A percentile compares a stretch with the other conserved stretches of the same genome.
Evolutionary conservation across 2,113 vertebrate genomes (phyloP).

Genomic region (Lycocorax pyrrhopterus): DNA sequence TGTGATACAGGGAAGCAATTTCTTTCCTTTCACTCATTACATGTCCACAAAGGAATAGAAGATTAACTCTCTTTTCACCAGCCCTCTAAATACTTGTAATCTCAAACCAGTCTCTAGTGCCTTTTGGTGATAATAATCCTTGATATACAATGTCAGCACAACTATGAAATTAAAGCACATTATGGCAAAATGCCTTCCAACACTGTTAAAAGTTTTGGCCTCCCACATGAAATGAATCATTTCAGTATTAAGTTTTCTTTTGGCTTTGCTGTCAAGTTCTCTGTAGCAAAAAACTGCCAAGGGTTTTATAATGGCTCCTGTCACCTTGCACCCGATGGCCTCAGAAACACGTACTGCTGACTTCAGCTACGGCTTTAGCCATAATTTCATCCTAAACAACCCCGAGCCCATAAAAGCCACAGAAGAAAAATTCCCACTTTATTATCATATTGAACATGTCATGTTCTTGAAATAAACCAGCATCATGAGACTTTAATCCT

Average conservation of each 20-base stretch:
- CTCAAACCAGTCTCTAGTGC: not conserved
- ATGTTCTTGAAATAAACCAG: constrained; percentile 30
- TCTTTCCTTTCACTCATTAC: not conserved
- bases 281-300: not conserved
- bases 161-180: not conserved
- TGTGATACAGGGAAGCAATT: not conserved
- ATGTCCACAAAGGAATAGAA: not conserved
- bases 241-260: constrained; percentile 3
- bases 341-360: not conserved
- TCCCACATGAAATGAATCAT: constrained; percentile 11
- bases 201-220: not conserved
- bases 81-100: not conserved
- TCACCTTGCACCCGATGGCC: not conserved
- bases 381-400: constrained; percentile 11
- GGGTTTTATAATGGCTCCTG: not conserved
- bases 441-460: not conserved
- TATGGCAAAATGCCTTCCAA: not conserved
- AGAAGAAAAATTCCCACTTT: constrained; percentile 27
- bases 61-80: not conserved
- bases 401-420: not conserved
- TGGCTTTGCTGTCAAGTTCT: not conserved
- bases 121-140: not conserved
- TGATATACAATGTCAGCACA: not conserved
- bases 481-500: constrained; percentile 23
- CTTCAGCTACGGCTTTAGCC: not conserved